phyloP scores from a whole-genome alignment of 2,113 vertebrate species.

The Enhydra lutris region DNA sequence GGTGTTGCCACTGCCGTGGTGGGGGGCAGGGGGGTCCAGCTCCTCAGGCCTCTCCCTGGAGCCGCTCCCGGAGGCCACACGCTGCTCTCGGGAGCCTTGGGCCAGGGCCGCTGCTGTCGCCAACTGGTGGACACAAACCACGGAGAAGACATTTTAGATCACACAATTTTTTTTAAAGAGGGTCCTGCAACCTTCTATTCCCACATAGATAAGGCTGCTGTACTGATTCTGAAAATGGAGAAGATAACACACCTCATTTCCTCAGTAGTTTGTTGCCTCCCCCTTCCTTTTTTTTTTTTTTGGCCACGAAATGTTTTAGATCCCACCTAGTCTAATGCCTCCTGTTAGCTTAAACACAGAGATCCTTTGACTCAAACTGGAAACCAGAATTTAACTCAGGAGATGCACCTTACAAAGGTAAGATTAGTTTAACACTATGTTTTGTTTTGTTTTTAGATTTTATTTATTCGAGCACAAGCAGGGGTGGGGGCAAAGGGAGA shows the following conservation, averaged over 20 bases:
- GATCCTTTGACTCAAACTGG: not conserved
- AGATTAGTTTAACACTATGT: not conserved
- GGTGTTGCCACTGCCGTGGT: not conserved
- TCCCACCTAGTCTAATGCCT: not conserved
- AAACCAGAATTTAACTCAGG: not conserved
- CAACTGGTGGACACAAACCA: not conserved
- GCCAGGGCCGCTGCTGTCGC: not conserved
- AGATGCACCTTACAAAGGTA: not conserved
- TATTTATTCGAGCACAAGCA: not conserved
- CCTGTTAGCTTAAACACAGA: not conserved
- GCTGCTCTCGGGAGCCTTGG: not conserved
- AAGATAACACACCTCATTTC: not conserved
- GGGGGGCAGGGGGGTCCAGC: accelerated
- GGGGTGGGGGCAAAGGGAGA: not conserved
- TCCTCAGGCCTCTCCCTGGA: not conserved
- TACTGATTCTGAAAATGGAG: not conserved
- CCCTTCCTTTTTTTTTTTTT: not conserved
- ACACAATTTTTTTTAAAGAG: not conserved
- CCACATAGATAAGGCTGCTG: not conserved
- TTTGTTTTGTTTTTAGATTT: too few relatives aligned
- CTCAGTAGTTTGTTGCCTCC: not conserved
- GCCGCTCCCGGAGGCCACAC: not conserved
- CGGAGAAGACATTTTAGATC: not conserved
- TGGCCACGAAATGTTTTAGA: not conserved
- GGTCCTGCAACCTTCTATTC: not conserved